phyloP scores from a whole-genome alignment of 2,888 invertebrate genomes.

The Polydrusus cervinus region DNA sequence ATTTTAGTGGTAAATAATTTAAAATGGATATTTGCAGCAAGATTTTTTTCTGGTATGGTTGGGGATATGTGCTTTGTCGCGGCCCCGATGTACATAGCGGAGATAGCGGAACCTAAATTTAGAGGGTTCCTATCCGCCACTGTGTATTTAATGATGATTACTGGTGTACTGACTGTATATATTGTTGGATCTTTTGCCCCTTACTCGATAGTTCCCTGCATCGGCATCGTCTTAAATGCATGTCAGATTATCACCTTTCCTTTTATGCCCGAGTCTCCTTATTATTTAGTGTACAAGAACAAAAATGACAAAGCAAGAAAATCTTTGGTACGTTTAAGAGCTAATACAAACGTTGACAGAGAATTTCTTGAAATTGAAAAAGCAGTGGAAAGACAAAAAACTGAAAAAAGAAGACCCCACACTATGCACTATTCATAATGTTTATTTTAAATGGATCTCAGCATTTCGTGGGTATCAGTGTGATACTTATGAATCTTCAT shows the following conservation, averaged over 20 bases:
- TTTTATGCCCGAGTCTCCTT: conserved; percentile 69
- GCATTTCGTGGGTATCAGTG: conserved; percentile 60
- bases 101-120: conserved; percentile 68
- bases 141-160: conserved; percentile 68
- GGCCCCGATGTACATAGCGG: conserved; percentile 69
- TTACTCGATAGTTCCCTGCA: conserved; percentile 65
- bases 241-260: conserved; percentile 64
- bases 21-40: conserved; percentile 47
- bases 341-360: conserved; percentile 61
- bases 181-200: conserved; percentile 64
- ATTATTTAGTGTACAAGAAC: conserved; percentile 65
- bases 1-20: conserved; percentile 62
- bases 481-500: conserved; percentile 69
- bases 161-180: conserved; percentile 65
- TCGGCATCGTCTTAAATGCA: conserved; percentile 63
- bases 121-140: conserved; percentile 67
- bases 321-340: conserved; percentile 62
- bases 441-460: conserved; percentile 67
- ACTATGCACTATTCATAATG: conserved; percentile 68
- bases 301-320: conserved; percentile 64
- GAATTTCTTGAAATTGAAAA: conserved; percentile 66
- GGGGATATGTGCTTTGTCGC: conserved; percentile 69
- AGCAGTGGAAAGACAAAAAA: conserved; percentile 65
- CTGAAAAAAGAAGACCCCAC: conserved; percentile 65
- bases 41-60: conserved; percentile 60